Conservation (phyloP, 2,797 vertebrate species). For the Galago senegalensis region DNA sequence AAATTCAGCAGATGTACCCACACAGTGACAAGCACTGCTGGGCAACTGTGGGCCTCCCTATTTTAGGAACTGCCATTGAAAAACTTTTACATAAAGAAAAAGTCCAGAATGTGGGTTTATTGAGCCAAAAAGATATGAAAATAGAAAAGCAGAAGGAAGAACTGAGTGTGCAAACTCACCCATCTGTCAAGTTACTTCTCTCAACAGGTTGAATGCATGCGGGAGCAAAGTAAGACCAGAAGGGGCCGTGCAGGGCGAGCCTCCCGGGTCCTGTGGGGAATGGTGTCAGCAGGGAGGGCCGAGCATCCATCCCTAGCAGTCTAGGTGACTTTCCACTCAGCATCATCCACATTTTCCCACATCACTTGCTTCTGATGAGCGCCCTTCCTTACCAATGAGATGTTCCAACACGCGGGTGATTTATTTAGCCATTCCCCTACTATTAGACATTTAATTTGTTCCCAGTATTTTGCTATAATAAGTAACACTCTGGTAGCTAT, state of each 20-base stretch:
- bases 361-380: not conserved
- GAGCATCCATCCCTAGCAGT: no score
- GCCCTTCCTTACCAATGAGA: conserved; percentile 25
- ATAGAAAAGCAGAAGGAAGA: conserved; percentile 37
- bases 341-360: not conserved
- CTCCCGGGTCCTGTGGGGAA: not conserved
- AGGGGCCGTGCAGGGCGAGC: rapidly evolving
- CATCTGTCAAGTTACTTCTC: not conserved
- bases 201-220: not conserved
- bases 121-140: not conserved
- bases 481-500: conserved; percentile 56
- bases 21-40: not conserved
- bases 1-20: not conserved
- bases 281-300: rapidly evolving
- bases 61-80: not conserved
- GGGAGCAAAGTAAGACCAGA: not conserved
- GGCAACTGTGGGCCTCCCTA: not conserved
- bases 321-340: not conserved
- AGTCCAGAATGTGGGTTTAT: not conserved
- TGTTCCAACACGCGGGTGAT: conserved; percentile 21
- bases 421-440: conserved; percentile 42
- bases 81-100: not conserved
- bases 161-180: not conserved
- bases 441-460: conserved; percentile 69
- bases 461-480: conserved; percentile 42